These are phyloP conservation scores for Eupithecia centaureata DNA, from an alignment of 2,888 invertebrate species.

Conservation along the genomic window DNA sequence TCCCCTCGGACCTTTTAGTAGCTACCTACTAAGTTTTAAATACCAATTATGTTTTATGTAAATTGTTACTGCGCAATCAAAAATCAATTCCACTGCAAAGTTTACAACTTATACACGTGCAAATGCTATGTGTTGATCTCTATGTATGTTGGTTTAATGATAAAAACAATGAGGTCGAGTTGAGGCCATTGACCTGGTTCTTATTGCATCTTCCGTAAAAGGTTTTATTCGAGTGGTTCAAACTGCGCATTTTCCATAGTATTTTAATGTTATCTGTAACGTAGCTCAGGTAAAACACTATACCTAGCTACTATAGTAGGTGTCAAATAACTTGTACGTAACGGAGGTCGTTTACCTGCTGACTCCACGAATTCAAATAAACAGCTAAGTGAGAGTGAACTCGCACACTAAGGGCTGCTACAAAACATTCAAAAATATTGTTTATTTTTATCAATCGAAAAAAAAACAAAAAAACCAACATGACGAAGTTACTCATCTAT, in stretches of 20 bases:
- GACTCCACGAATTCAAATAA: too few species aligned
- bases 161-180: constrained; percentile 35
- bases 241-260: constrained; percentile 5
- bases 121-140: constrained; percentile 29
- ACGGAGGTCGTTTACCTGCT: too few species aligned
- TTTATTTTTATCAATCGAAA: too few species aligned
- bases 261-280: neutral
- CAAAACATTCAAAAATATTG: too few species aligned
- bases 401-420: too few species aligned
- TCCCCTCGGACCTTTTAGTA: too few species aligned
- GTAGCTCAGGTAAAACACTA: neutral
- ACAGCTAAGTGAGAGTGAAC: too few species aligned
- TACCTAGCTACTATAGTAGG: neutral
- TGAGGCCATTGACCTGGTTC: constrained; percentile 31
- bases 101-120: neutral
- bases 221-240: constrained; percentile 14
- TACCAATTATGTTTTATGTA: too few species aligned
- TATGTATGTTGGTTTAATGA: constrained; percentile 29
- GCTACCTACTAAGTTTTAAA: too few species aligned
- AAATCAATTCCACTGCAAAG: neutral
- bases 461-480: too few species aligned
- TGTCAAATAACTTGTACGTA: too few species aligned
- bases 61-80: neutral
- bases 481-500: too few species aligned
- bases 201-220: constrained; percentile 30